Evolutionary conservation across 2,797 vertebrate species (phyloP), one percentile per base, ranked within the genome.

Genomic region (Anguilla pacifica): DNA sequence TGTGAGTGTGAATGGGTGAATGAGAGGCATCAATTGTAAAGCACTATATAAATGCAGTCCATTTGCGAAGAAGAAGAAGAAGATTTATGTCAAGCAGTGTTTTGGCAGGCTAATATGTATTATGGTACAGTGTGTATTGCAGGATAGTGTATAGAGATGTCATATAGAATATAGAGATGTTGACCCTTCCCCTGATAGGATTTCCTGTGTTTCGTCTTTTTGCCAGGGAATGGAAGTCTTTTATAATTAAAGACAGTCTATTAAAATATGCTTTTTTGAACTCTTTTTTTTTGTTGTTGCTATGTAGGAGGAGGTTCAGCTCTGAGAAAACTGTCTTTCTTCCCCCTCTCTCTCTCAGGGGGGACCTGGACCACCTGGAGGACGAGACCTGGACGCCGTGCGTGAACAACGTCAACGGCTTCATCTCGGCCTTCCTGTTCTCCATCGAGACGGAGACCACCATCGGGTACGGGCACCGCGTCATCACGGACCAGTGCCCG

Each of bases 391-490:
- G 98, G 98, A 99, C 97, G 0, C 98, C 98, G 0, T 99, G 98
- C 15, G 98, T 98, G 93, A 97, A 98, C 95, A 99, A 99, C 88
- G 97, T 99, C 91, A 98, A 99, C 13, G 96, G 98, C 89, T 99
- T 99, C 90, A 97, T 99, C 93, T 98, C 98, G 0, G 98, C 98
- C 43, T 98, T 99, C 95, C 98, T 99, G 81, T 99, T 99, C 94
- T 99, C 98, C 95, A 99, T 99, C 59, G 98, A 99, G 95, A 99
- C 98, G 0, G 98, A 99, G 95, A 99, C 98, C 79, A 99, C 98
- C 92, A 99, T 99, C 6, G 98, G 98, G 88, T 99, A 99, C 35
- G 98, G 98, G 25, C 96, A 99, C 94, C 95, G 98, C 0, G 98
- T 99, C 93, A 99, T 99, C 95, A 99, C 98, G 0, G 98, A 99